Conservation (phyloP, 2,797 vertebrate genomes). For the Diplodus sargus region DNA sequence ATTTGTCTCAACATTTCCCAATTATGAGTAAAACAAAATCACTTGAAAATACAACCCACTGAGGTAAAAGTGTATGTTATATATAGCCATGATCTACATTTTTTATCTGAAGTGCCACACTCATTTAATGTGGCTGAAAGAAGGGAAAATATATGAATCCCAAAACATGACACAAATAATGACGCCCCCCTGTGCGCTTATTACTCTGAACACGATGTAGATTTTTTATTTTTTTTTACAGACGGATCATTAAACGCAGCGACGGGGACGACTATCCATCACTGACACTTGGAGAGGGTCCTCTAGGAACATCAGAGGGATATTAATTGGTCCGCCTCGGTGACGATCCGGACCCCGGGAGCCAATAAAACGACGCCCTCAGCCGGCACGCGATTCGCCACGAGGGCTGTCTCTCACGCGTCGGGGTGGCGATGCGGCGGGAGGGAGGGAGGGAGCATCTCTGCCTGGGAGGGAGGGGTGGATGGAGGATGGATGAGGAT, state of each 20-base stretch:
- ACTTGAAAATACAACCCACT: too few relatives aligned
- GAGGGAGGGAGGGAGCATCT: conserved; percentile 26
- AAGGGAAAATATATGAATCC: background rate
- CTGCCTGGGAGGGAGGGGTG: conserved; percentile 18
- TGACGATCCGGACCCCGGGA: conserved; percentile 23
- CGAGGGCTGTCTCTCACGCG: conserved; percentile 29
- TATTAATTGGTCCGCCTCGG: conserved; percentile 17
- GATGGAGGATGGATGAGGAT: conserved; percentile 33
- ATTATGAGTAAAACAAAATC: too few relatives aligned
- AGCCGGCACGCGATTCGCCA: conserved; percentile 42
- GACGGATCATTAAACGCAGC: background rate
- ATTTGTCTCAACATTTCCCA: too few relatives aligned
- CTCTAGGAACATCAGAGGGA: conserved; percentile 17
- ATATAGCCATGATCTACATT: background rate
- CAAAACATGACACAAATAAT: background rate
- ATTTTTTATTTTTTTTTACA: background rate
- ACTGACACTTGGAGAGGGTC: background rate
- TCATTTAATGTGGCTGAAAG: background rate
- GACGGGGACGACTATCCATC: background rate
- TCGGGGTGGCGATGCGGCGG: background rate
- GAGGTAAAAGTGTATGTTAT: background rate
- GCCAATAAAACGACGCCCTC: conserved; percentile 42
- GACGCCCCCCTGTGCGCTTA: background rate
- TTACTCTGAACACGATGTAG: background rate
- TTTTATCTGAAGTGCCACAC: background rate